A percentile compares a stretch with the other conserved stretches of the same genome.
These are phyloP conservation scores for Rhabdomys dilectus DNA, from an alignment of 2,113 vertebrate genomes.

Conservation along the genomic window DNA sequence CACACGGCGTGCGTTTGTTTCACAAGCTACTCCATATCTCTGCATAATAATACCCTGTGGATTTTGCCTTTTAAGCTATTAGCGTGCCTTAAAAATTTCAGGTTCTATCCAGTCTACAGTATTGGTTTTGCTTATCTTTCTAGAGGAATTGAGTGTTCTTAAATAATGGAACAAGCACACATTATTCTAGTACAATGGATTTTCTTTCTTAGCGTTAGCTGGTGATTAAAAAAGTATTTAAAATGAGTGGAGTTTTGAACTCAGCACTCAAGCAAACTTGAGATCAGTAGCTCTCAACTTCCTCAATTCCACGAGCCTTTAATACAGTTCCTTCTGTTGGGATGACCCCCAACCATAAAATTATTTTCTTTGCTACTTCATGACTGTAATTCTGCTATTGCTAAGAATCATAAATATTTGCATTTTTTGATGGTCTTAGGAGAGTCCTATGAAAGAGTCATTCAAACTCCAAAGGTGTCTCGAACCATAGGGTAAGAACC, in stretches of 20 bases:
- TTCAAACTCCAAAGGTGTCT: background rate
- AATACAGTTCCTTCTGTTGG: background rate
- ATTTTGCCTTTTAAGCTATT: slow-evolving; percentile 43
- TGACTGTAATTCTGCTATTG: no score
- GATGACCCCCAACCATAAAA: background rate
- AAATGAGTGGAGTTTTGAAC: slow-evolving; percentile 26
- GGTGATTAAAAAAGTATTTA: slow-evolving; percentile 3
- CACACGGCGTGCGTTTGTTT: background rate
- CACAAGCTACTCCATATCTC: background rate
- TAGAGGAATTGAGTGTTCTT: slow-evolving; percentile 14
- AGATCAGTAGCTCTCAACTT: background rate
- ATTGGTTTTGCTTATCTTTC: slow-evolving; percentile 51
- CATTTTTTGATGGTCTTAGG: background rate
- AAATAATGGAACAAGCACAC: slow-evolving; percentile 19
- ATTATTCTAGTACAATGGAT: slow-evolving; percentile 53
- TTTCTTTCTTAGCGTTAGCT: slow-evolving; percentile 13
- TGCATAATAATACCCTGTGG: background rate
- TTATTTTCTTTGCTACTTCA: background rate
- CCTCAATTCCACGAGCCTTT: background rate
- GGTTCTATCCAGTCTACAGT: background rate
- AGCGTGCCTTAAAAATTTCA: slow-evolving; percentile 36
- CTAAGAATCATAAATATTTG: background rate
- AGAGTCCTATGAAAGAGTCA: background rate
- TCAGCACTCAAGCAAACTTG: background rate
- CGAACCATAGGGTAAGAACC: background rate